These are phyloP conservation scores for Aphelocoma californica DNA, from an alignment of 2,797 vertebrate genomes.

Conservation along the genomic window DNA sequence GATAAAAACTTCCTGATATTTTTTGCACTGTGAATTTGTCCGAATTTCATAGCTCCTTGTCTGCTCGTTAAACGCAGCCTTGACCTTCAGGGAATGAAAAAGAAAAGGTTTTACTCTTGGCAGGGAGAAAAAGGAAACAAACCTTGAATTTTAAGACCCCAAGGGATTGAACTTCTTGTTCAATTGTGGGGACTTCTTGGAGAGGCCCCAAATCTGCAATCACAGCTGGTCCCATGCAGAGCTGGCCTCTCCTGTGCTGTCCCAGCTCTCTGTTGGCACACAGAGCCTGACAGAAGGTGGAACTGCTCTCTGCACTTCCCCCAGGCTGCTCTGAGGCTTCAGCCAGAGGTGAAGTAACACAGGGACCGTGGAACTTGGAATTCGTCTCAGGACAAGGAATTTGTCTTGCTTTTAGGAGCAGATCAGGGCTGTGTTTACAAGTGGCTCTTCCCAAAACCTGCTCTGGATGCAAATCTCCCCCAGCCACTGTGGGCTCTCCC, in stretches of 20 bases:
- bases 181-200: neutral
- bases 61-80: slow-evolving; percentile 82
- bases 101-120: neutral
- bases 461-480: neutral
- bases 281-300: neutral
- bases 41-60: slow-evolving; percentile 85
- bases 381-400: neutral
- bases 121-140: neutral
- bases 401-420: neutral
- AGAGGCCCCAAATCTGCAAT: neutral
- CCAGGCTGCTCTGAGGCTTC: neutral
- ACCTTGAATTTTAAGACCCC: neutral
- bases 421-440: neutral
- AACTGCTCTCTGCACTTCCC: neutral
- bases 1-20: slow-evolving; percentile 85
- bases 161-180: neutral
- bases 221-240: neutral
- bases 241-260: neutral
- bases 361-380: neutral
- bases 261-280: neutral
- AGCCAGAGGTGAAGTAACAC: neutral
- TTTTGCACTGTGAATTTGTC: slow-evolving; percentile 68
- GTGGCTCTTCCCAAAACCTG: neutral
- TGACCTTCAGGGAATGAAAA: slow-evolving; percentile 77
- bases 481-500: neutral